phyloP scores from a whole-genome alignment of 2,797 vertebrate genomes.

The Semaprochilodus insignis region DNA sequence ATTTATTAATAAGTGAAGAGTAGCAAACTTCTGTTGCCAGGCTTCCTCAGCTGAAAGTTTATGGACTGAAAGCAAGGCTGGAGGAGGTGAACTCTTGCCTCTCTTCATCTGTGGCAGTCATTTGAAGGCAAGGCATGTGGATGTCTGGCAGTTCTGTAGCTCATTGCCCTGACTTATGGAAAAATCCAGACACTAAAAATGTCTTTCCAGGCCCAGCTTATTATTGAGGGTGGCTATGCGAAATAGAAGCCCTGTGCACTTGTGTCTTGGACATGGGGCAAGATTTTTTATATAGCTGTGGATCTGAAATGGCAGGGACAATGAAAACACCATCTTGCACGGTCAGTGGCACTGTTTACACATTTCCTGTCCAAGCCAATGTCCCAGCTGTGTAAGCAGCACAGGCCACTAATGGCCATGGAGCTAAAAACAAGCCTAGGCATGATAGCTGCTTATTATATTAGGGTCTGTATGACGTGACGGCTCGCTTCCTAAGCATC shows the following conservation, averaged over 20 bases:
- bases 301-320: conserved; percentile 53
- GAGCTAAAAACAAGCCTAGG: conserved; percentile 47
- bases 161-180: conserved; percentile 77
- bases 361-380: conserved; percentile 67
- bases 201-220: conserved; percentile 67
- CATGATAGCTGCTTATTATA: conserved; percentile 45
- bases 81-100: conserved; percentile 47
- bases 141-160: conserved; percentile 48
- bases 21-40: conserved; percentile 1
- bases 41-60: neutral
- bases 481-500: neutral
- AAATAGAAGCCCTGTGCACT: conserved; percentile 48
- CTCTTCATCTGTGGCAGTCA: conserved; percentile 41
- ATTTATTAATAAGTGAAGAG: conserved; percentile 6
- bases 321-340: conserved; percentile 55
- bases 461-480: conserved; percentile 21
- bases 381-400: conserved; percentile 79
- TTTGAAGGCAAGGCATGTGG: conserved; percentile 10
- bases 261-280: conserved; percentile 47
- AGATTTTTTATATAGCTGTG: conserved; percentile 46
- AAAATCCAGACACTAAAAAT: conserved; percentile 78
- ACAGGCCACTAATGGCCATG: conserved; percentile 60
- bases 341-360: conserved; percentile 70
- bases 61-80: conserved; percentile 2
- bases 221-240: conserved; percentile 39